phyloP scores from a whole-genome alignment of 2,797 vertebrate species.

The Artibeus lituratus region DNA sequence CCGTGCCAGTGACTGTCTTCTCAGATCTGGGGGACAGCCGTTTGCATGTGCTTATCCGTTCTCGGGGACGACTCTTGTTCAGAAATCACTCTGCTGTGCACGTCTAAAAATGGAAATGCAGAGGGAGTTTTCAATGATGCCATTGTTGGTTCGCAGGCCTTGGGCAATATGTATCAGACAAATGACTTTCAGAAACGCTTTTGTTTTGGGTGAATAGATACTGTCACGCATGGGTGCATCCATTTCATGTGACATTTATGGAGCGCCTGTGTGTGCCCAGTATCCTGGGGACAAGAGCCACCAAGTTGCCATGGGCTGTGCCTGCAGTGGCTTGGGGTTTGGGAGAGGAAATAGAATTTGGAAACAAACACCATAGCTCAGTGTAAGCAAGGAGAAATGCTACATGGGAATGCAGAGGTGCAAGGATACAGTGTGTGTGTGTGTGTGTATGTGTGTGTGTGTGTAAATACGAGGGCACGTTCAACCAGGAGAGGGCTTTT shows the following conservation, averaged over 20 bases:
- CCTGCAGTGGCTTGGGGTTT: background rate
- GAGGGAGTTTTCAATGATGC: background rate
- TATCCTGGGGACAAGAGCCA: fast-evolving
- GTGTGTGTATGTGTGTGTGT: background rate
- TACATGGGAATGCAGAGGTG: background rate
- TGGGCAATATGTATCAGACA: background rate
- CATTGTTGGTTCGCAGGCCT: background rate
- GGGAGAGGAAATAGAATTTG: background rate
- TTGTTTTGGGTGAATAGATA: background rate
- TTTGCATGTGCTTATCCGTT: background rate
- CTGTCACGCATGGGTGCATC: background rate
- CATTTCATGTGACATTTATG: no score
- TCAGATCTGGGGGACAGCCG: background rate
- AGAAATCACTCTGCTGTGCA: background rate
- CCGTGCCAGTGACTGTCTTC: background rate
- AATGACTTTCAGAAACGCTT: background rate
- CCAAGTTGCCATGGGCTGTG: background rate
- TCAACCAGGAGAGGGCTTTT: background rate
- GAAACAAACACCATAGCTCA: background rate
- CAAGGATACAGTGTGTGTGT: background rate
- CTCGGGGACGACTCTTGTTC: background rate
- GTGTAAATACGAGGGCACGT: background rate
- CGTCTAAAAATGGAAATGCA: background rate
- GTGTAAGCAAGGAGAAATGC: background rate
- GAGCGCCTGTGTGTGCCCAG: fast-evolving